Percentiles rank a stretch among this genome's conserved stretches.
phyloP scores from a whole-genome alignment of 2,113 vertebrate genomes.

The Polyodon spathula region DNA sequence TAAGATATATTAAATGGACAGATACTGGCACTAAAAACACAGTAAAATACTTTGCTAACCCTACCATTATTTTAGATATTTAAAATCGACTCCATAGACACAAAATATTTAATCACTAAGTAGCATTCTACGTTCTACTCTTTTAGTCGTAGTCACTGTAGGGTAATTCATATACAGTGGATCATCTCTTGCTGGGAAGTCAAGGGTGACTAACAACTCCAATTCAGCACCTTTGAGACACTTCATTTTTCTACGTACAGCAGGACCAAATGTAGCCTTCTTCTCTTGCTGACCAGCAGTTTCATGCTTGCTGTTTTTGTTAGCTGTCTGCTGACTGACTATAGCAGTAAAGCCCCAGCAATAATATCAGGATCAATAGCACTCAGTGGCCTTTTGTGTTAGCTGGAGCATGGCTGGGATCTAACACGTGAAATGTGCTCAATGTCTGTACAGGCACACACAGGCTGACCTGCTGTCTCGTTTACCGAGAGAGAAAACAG shows the following conservation, averaged over 20 bases:
- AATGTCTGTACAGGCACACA: conserved; percentile 33
- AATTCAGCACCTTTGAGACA: background rate
- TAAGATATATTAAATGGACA: too few species aligned
- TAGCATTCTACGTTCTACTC: too few species aligned
- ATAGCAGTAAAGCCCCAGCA: conserved; percentile 53
- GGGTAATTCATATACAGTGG: too few species aligned
- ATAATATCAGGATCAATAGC: conserved; percentile 69
- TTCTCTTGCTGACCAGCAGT: background rate
- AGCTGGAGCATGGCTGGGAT: conserved; percentile 69
- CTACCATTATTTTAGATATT: too few species aligned
- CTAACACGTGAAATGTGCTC: conserved; percentile 70
- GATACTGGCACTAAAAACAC: too few species aligned
- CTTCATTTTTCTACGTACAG: background rate
- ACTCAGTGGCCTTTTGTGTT: conserved; percentile 62
- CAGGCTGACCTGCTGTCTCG: conserved; percentile 40
- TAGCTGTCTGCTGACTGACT: conserved; percentile 46
- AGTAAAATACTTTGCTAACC: too few species aligned
- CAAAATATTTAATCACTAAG: too few species aligned
- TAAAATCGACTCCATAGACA: too few species aligned
- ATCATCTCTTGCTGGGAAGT: too few species aligned
- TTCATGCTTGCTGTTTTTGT: conserved; percentile 18
- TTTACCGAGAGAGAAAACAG: too few species aligned
- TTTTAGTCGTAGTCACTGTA: too few species aligned
- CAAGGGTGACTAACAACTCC: too few species aligned
- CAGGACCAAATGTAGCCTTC: conserved; percentile 1